A percentile compares a stretch with the other conserved stretches of the same genome.
These are phyloP conservation scores for Epinephelus malabaricus DNA, from an alignment of 2,797 vertebrate species.

Conservation along the genomic window DNA sequence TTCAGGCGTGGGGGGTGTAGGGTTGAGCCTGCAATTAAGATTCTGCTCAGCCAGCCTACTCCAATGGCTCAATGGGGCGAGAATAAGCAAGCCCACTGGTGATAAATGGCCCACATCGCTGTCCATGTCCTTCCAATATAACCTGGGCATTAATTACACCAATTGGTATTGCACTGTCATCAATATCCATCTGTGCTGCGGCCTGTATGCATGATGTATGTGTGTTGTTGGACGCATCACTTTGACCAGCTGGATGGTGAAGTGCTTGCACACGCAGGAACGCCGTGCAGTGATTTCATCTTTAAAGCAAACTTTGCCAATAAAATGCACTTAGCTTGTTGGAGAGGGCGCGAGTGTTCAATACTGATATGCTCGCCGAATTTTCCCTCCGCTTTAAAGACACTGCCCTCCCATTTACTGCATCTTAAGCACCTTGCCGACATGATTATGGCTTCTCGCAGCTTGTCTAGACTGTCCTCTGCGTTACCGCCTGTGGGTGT, in stretches of 20 bases:
- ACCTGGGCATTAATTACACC: conserved; percentile 87
- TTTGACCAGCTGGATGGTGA: conserved; percentile 23
- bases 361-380: conserved; percentile 7
- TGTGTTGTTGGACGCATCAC: conserved; percentile 43
- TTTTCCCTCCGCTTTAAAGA: conserved; percentile 38
- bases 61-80: conserved; percentile 81
- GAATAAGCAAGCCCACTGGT: conserved; percentile 78
- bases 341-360: conserved; percentile 12
- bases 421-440: conserved; percentile 22
- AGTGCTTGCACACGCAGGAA: conserved; percentile 30
- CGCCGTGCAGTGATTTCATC: conserved; percentile 47
- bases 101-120: conserved; percentile 83
- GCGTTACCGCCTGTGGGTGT: conserved; percentile 19
- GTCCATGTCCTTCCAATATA: conserved; percentile 82
- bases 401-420: conserved; percentile 22
- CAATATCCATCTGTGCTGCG: conserved; percentile 77
- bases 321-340: conserved; percentile 34
- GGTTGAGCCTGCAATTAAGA: conserved; percentile 79
- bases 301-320: conserved; percentile 47
- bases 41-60: conserved; percentile 79
- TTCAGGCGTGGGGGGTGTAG: conserved; percentile 24
- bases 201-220: conserved; percentile 21
- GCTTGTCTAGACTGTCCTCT: conserved; percentile 29
- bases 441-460: conserved; percentile 37
- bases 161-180: conserved; percentile 84